Evolutionary conservation across 2,113 vertebrate species (phyloP), one percentile per base, ranked within the genome.

Genomic region (Scartelaos histophorus): DNA sequence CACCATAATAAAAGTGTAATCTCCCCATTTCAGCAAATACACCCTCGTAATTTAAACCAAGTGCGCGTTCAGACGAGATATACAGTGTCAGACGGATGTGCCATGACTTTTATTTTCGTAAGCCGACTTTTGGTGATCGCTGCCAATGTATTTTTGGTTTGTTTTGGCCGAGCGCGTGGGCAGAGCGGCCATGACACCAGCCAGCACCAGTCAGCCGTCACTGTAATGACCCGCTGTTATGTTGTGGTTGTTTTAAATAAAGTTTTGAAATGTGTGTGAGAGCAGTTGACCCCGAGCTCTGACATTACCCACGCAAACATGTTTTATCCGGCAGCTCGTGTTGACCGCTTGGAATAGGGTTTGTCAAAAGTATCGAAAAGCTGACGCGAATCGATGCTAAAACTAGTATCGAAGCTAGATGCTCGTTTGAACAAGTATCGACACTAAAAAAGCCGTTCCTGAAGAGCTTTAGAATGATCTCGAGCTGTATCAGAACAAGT

Each of bases 251-350:
- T 24, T 25, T 66, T 45, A 15, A 7, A 47, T 43, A 24, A 7
- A 24, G 24, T 66, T 58, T 64, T 54, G 19, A 24, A 24, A 35
- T 16, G 12, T 12, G 16, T 24, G 15, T 7, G 13, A 22, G 24
- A 25, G 65, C 21, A 22, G 65, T 15, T 66, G 65, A 66, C 38
- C 65, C 16, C 43, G 1, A 22, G 35, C n/a, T 4, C 7, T 45
- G 70, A 66, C 16, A 7, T 24, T 65, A 7, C 15, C 65, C 70
- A 43, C 13, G 60, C 22, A 11, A 46, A 21, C 46, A 22, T 22
- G 29, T n/a, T 2, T 29, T 43, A 76, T 82, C 74, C 81, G 13
- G 21, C 3, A 57, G 21, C 11, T 57, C 3, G 9, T 12, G 7
- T 24, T 4, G 22, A 1, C 11, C 17, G 3, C n/a, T 21, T 57